Base-by-base conservation (phyloP, 2,797 vertebrate species). In the Alfaro cultratus region DNA sequence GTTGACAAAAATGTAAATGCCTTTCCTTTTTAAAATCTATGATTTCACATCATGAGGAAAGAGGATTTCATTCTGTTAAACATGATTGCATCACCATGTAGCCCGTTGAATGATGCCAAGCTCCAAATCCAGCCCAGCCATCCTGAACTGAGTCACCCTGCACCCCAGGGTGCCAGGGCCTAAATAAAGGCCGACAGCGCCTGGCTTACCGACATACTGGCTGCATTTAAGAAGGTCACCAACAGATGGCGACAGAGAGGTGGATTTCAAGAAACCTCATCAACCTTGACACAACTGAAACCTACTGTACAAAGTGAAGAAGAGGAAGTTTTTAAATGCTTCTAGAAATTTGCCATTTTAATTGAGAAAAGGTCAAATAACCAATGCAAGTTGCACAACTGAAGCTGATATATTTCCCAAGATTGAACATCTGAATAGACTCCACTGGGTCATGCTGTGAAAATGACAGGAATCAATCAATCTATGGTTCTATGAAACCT, bases 41-140 rank as follows among this genome's bases (percentile, higher is more conserved):
- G 1, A 21, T 64, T 68, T 70, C 23, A 70, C 23, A 13, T n/a
- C 39, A 68, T 68, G 36, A 68, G 23, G 23, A 68, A 70, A 70
- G 23, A 70, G 5, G 23, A 43, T 43, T n/a, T n/a, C 4, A n/a
- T 70, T 70, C 67, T n/a, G 39, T 70, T 70, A 70, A 70, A 43
- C 10, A 26, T 43, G 23, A 70, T 43, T 70, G 67, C 39, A 70
- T 70, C 67, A 70, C 10, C 39, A 26, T 43, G 67, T 47, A 23
- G 78, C 57, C 67, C 31, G 36, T 5, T 11, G 16, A 57, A 85
- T 46, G 79, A 86, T 70, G 77, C 57, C 34, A 16, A 5, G 31
- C 83, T 91, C 82, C 79, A 85, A 81, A 79, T 85, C 70, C 77
- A 84, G 87, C 84, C 60, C 74, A 89, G 79, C 71, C 29, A n/a